phyloP scores from a whole-genome alignment of 2,888 invertebrate genomes.

The Tryphoninae sp. region DNA sequence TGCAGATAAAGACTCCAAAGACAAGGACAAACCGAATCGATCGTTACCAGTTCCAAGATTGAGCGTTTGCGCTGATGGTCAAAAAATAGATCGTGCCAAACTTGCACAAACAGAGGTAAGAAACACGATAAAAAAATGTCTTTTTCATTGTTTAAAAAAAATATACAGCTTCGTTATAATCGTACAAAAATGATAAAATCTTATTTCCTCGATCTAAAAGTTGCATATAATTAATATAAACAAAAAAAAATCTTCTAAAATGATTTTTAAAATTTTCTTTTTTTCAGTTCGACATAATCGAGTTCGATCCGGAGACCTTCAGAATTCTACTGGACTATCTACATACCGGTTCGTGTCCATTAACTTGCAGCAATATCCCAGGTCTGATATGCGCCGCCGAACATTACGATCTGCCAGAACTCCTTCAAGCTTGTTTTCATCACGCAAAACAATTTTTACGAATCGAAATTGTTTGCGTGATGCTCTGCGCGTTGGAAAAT shows the following conservation, averaged over 20 bases:
- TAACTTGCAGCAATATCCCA: constrained; percentile 95
- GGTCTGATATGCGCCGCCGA: constrained; percentile 97
- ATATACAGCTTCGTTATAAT: too few species aligned
- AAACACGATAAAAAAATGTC: background rate
- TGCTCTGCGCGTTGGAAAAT: constrained; percentile 95
- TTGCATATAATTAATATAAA: background rate
- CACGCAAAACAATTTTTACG: constrained; percentile 96
- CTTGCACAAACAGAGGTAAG: constrained; percentile 93
- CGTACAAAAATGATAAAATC: background rate
- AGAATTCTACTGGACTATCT: constrained; percentile 94
- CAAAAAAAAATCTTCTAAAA: background rate
- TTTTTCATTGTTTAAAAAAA: background rate
- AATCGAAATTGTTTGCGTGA: constrained; percentile 95
- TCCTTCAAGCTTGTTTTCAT: constrained; percentile 96
- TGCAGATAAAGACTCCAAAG: constrained; percentile 90
- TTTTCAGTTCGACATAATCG: constrained; percentile 94
- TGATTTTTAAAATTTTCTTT: constrained; percentile 64
- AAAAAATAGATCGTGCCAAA: constrained; percentile 95
- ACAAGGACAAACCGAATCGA: constrained; percentile 87
- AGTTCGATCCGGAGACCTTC: constrained; percentile 97
- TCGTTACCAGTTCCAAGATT: constrained; percentile 91
- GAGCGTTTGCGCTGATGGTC: constrained; percentile 96
- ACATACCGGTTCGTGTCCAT: constrained; percentile 95
- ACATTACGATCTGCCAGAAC: constrained; percentile 95
- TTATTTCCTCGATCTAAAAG: background rate